A percentile compares a stretch with the other conserved stretches of the same genome.
phyloP scores from a whole-genome alignment of 2,113 vertebrate species.

The Actenoides lindsayi region DNA sequence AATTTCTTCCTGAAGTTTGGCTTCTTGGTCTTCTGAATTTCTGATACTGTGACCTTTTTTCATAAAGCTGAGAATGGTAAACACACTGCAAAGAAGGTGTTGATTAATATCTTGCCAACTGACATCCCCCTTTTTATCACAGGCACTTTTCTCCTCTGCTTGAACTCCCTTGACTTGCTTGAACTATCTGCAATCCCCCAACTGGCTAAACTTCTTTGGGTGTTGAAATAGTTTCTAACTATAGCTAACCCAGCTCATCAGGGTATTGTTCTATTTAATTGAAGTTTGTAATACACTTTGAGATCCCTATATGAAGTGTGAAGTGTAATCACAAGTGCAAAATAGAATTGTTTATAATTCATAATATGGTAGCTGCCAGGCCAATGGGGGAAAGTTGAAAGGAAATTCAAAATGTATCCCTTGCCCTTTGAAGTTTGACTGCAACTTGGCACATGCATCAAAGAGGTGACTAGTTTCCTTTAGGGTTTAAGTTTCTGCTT shows the following conservation, averaged over 20 bases:
- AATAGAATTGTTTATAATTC: slow-evolving; percentile 68
- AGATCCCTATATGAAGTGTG: not conserved
- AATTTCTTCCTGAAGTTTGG: not conserved
- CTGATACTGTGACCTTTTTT: not conserved
- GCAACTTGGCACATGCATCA: slow-evolving; percentile 58
- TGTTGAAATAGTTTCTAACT: not conserved
- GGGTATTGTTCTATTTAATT: slow-evolving; percentile 49
- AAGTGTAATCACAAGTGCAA: slow-evolving; percentile 2
- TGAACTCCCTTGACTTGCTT: not conserved
- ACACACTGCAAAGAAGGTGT: not conserved
- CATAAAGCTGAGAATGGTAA: not conserved
- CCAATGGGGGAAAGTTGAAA: slow-evolving; percentile 67
- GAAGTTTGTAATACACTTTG: slow-evolving; percentile 46
- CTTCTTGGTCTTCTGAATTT: not conserved
- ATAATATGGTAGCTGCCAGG: slow-evolving; percentile 47
- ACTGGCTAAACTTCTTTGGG: not conserved
- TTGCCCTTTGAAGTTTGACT: slow-evolving; percentile 69
- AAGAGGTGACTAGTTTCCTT: slow-evolving; percentile 63
- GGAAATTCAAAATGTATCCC: slow-evolving; percentile 56
- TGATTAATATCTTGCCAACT: not conserved
- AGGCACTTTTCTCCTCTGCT: not conserved
- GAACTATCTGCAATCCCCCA: not conserved
- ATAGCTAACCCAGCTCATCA: not conserved
- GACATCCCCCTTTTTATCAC: not conserved
- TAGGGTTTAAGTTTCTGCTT: slow-evolving; percentile 23